A percentile compares a stretch with the other conserved stretches of the same genome.
Evolutionary conservation across 2,113 vertebrate genomes (phyloP).

Genomic region (Clarias magur): DNA sequence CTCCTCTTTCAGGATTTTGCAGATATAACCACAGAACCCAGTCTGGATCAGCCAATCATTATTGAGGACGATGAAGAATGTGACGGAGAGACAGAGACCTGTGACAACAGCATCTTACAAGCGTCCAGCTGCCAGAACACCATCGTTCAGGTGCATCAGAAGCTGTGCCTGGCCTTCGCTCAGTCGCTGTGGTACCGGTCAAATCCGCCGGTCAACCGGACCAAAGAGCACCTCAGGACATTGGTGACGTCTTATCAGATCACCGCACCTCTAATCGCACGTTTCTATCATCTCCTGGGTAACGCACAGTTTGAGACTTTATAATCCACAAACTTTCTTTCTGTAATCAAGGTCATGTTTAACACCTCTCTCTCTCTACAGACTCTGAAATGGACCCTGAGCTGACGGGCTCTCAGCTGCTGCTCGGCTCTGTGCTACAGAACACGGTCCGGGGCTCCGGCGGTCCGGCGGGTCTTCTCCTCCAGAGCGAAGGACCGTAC

Average conservation of each 20-base stretch:
- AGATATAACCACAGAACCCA: constrained; percentile 80
- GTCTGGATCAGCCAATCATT: constrained; percentile 79
- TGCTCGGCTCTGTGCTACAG: constrained; percentile 83
- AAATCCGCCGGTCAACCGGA: constrained; percentile 64
- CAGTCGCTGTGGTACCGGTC: constrained; percentile 86
- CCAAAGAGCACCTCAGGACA: constrained; percentile 78
- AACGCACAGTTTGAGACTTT: constrained; percentile 39
- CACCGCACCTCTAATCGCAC: constrained; percentile 81
- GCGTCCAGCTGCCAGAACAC: constrained; percentile 78
- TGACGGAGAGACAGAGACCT: constrained; percentile 39
- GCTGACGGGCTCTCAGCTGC: constrained; percentile 83
- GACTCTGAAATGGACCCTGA: constrained; percentile 83
- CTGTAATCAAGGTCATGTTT: background rate
- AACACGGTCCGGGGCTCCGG: constrained; percentile 81
- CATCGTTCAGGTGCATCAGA: constrained; percentile 82
- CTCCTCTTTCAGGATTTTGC: constrained; percentile 83
- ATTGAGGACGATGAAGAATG: constrained; percentile 61
- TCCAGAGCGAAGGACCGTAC: constrained; percentile 81
- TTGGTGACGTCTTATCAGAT: constrained; percentile 92
- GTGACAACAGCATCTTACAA: constrained; percentile 61
- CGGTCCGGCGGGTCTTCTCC: constrained; percentile 66
- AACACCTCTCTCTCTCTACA: constrained; percentile 49
- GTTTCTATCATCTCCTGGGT: constrained; percentile 90
- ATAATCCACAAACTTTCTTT: background rate
- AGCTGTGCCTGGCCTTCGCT: constrained; percentile 81